Base-by-base conservation (phyloP, 2,888 invertebrate genomes). In the Ophion costatus region DNA sequence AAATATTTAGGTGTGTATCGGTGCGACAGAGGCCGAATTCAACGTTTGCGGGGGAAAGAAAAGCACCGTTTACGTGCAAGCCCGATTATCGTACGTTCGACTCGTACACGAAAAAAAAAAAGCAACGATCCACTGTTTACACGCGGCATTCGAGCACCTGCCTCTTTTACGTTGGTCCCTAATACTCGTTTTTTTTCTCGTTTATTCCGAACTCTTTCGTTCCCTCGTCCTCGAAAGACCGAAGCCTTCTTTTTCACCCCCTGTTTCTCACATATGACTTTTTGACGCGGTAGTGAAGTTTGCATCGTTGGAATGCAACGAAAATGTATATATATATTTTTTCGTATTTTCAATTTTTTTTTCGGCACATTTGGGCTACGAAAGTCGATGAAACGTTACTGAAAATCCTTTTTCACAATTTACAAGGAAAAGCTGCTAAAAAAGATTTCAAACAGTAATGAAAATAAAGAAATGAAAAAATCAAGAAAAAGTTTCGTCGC, bases 131-230 rank as follows among this genome's bases (percentile, higher is more conserved):
- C 89, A 91, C 89, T 86, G 89, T 87, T 87, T 33, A 88, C 88
- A 86, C 86, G 88, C 88, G 87, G 86, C 87, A 88, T 80, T 85
- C 64, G 66, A 79, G 86, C 87, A 88, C 84, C 84, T 88, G 86
- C 85, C 87, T 79, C 87, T 76, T 73, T 84, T 78, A 88, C 83
- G 90, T 92, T 92, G 91, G 91, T 92, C 91, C 91, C 91, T 91
- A 88, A 90, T 91, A 88, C 88, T 91, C 89, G 29, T 87, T 84
- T 74, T 83, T 76, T 66, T 22, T 51, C 56, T 51, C n/a, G n/a
- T n/a, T n/a, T 11, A 22, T 51, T 70, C 2, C 75, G 64, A 64
- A 64, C 38, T 38, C 59, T 67, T 67, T 20, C 14, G 22, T 57
- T 38, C 63, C 51, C 73, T 75, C 81, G 73, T 45, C 79, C 79